Conservation (phyloP, 1,140 invertebrate species). For the Sipha flava region DNA sequence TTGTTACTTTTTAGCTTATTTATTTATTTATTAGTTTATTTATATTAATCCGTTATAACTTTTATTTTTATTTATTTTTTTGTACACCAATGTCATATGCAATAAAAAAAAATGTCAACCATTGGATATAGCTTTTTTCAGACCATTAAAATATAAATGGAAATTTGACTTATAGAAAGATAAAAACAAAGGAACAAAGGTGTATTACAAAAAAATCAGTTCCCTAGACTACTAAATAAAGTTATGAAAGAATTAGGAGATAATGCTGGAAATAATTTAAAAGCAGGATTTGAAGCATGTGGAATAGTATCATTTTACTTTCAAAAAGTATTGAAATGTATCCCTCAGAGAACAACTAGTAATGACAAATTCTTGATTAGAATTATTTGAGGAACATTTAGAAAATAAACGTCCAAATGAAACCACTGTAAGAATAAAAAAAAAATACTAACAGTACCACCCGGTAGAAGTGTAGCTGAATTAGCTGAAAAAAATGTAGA, state of each 20-base stretch:
- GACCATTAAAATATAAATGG: slow-evolving; percentile 44
- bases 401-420: not conserved
- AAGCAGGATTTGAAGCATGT: slow-evolving; percentile 38
- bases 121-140: slow-evolving; percentile 44
- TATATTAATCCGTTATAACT: too few relatives aligned
- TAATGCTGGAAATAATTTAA: slow-evolving; percentile 35
- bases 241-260: slow-evolving; percentile 35
- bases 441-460: slow-evolving; percentile 7
- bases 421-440: not conserved
- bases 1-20: too few relatives aligned
- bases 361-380: not conserved
- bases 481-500: not conserved
- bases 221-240: slow-evolving; percentile 38
- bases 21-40: too few relatives aligned
- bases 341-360: not conserved
- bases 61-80: too few relatives aligned
- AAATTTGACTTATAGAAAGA: slow-evolving; percentile 40
- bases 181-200: not conserved
- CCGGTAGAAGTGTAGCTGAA: not conserved
- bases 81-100: too few relatives aligned
- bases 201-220: slow-evolving; percentile 25
- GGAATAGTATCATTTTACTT: slow-evolving; percentile 39
- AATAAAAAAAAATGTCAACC: too few relatives aligned
- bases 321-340: slow-evolving; percentile 35
- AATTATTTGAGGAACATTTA: not conserved